Percentiles rank a stretch among this genome's conserved stretches.
phyloP scores from a whole-genome alignment of 2,113 vertebrate species.

The Cephalopterus ornatus region DNA sequence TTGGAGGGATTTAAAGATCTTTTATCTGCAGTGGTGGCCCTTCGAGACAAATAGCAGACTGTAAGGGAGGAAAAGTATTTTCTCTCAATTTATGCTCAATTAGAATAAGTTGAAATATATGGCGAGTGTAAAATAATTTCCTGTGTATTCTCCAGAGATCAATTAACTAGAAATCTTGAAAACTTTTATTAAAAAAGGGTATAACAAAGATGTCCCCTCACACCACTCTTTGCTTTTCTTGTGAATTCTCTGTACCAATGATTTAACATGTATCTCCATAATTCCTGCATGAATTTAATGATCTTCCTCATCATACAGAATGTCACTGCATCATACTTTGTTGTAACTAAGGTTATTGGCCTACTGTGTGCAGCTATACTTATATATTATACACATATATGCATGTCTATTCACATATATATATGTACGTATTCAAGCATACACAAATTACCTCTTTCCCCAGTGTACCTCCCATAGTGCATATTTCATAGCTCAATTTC shows the following conservation, averaged over 20 bases:
- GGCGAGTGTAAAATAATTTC: background rate
- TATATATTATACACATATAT: background rate
- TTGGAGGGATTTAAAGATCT: background rate
- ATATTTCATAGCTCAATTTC: background rate
- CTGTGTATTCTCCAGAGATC: background rate
- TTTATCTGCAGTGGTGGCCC: background rate
- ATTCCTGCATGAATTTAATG: background rate
- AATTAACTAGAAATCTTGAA: slow-evolving; percentile 13
- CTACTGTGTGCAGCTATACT: background rate
- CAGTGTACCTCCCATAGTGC: background rate
- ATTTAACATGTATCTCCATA: background rate
- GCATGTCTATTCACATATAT: background rate
- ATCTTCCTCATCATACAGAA: background rate
- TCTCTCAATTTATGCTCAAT: background rate
- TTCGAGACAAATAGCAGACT: background rate
- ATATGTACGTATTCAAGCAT: background rate
- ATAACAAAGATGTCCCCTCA: background rate
- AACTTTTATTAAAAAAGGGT: background rate
- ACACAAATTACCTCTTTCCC: background rate
- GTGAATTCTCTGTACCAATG: background rate
- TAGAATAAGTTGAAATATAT: background rate
- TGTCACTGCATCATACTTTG: background rate
- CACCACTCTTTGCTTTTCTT: background rate
- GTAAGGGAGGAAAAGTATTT: background rate
- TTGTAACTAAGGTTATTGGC: background rate